Evolutionary conservation across 2,888 invertebrate species (phyloP).

Genomic region (Smittia aterrima): DNA sequence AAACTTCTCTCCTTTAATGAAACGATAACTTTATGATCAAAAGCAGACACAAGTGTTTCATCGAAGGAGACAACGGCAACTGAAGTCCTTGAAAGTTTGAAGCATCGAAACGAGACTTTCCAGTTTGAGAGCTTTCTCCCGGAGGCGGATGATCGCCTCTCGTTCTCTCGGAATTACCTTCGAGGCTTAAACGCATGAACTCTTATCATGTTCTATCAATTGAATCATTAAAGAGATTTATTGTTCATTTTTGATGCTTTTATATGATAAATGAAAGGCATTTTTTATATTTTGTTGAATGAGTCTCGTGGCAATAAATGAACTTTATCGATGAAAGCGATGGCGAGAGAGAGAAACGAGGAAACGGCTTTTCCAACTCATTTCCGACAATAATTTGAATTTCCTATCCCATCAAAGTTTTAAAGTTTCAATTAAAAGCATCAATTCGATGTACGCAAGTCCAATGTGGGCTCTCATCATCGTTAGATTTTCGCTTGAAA

Average conservation of each 20-base stretch:
- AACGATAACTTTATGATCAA: too few species aligned
- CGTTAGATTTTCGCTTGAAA: background rate
- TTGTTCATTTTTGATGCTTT: background rate
- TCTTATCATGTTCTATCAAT: background rate
- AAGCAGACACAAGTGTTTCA: too few species aligned
- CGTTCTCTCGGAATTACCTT: background rate
- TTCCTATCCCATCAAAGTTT: background rate
- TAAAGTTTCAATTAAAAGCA: background rate
- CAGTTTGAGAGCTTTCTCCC: background rate
- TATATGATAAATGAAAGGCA: background rate
- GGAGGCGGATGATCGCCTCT: background rate
- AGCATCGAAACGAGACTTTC: background rate
- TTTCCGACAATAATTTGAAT: background rate
- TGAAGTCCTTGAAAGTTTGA: too few species aligned
- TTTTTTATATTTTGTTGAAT: background rate
- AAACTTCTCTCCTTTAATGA: too few species aligned
- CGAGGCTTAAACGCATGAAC: background rate
- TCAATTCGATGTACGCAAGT: background rate
- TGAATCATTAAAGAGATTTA: slow-evolving; percentile 8
- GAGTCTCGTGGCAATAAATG: background rate
- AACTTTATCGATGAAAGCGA: background rate
- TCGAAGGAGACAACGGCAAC: too few species aligned
- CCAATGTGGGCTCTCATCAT: background rate
- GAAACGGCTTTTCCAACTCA: background rate
- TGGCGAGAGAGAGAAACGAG: background rate